A percentile compares a stretch with the other conserved stretches of the same genome.
Conservation (phyloP, 2,113 vertebrate species). For the Syngnathus scovelli region DNA sequence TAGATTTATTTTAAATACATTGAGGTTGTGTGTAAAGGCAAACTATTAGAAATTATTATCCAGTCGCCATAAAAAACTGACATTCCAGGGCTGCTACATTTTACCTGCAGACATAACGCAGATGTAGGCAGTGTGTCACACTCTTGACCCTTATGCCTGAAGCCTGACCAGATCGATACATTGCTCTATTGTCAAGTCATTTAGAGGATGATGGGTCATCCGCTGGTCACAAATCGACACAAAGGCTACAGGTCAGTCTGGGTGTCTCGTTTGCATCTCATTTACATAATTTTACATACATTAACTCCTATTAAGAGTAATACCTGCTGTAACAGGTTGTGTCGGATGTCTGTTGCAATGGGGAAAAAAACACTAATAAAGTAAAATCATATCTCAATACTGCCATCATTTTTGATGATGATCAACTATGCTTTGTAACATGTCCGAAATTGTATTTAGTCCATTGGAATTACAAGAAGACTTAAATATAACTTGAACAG, state of each 20-base stretch:
- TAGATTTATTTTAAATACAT: neutral
- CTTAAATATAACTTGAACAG: neutral
- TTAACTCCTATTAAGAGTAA: slow-evolving; percentile 33
- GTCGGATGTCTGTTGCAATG: neutral
- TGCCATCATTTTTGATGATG: neutral
- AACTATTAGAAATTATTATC: slow-evolving; percentile 1
- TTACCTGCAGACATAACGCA: slow-evolving; percentile 45
- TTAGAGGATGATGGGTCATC: slow-evolving; percentile 64
- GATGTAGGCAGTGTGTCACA: slow-evolving; percentile 13
- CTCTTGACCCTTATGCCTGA: slow-evolving; percentile 53
- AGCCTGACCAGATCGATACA: slow-evolving; percentile 65
- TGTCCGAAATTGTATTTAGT: neutral
- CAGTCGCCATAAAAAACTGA: slow-evolving; percentile 19
- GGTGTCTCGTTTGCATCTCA: slow-evolving; percentile 7
- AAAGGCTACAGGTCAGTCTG: slow-evolving; percentile 57
- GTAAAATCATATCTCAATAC: neutral
- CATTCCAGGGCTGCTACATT: slow-evolving; percentile 14
- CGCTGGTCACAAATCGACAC: slow-evolving; percentile 58
- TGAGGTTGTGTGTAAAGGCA: neutral
- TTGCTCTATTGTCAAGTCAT: slow-evolving; percentile 68
- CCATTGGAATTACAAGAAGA: slow-evolving; percentile 5
- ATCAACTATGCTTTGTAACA: neutral
- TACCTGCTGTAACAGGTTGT: slow-evolving; percentile 37
- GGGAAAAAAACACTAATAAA: neutral
- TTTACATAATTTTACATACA: slow-evolving; percentile 53